Conservation (phyloP, 1,140 invertebrate genomes). For the Drusus annulatus region DNA sequence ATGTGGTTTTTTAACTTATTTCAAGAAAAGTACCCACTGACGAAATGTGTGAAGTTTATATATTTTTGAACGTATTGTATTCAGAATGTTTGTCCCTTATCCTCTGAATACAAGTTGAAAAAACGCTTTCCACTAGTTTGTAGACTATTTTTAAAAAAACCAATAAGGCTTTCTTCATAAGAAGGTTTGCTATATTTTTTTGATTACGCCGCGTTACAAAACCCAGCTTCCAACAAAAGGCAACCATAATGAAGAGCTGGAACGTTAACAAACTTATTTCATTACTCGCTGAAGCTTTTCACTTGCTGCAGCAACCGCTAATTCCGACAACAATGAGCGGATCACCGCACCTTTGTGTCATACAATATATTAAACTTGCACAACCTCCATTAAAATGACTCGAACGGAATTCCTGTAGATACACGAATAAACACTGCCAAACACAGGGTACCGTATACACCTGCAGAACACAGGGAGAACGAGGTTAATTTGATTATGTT, state of each 20-base stretch:
- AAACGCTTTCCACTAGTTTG: too few species aligned
- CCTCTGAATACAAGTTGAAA: too few species aligned
- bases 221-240: too few species aligned
- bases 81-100: too few species aligned
- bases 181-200: too few species aligned
- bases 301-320: slow-evolving; percentile 53
- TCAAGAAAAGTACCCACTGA: too few species aligned
- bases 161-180: too few species aligned
- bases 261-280: slow-evolving; percentile 3
- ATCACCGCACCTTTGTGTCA: slow-evolving; percentile 57
- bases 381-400: slow-evolving; percentile 16
- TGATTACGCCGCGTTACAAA: too few species aligned
- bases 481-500: slow-evolving; percentile 57
- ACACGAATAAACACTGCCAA: slow-evolving; percentile 8
- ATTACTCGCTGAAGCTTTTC: slow-evolving; percentile 33
- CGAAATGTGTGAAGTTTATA: too few species aligned
- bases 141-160: too few species aligned
- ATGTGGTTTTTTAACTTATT: too few species aligned
- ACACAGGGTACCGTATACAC: neutral
- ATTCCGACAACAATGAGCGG: slow-evolving; percentile 57
- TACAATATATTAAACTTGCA: slow-evolving; percentile 41
- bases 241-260: neutral
- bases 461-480: slow-evolving; percentile 12
- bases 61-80: too few species aligned
- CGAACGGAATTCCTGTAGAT: slow-evolving; percentile 1